Conservation (phyloP, 2,888 invertebrate genomes). For the Baronia brevicornis region DNA sequence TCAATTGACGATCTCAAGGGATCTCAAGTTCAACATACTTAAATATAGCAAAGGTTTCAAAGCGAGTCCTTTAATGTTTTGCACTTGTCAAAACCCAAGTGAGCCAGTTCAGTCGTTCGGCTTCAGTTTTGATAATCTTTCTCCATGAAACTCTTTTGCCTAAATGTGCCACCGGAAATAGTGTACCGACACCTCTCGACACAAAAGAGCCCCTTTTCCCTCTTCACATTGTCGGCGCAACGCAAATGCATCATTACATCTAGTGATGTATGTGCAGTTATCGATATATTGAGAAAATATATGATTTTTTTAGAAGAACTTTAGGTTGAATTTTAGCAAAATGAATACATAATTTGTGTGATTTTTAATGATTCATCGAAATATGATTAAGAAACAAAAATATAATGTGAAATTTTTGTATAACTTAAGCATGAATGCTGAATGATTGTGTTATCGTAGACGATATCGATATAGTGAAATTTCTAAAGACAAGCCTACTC, state of each 20-base stretch:
- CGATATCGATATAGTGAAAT: too few relatives aligned
- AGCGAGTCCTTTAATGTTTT: too few relatives aligned
- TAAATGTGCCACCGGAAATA: conserved; percentile 25
- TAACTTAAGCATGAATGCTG: too few relatives aligned
- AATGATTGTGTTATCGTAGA: too few relatives aligned
- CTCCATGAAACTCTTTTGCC: conserved; percentile 15
- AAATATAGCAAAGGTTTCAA: too few relatives aligned
- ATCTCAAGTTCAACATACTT: too few relatives aligned
- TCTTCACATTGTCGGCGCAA: conserved; percentile 34
- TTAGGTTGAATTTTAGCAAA: not conserved
- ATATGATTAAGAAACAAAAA: too few relatives aligned
- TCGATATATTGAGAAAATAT: conserved; percentile 15
- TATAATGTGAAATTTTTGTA: too few relatives aligned
- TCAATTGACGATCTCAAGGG: too few relatives aligned
- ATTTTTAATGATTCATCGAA: too few relatives aligned
- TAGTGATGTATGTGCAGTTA: conserved; percentile 20
- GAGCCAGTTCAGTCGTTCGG: not conserved
- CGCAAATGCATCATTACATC: conserved; percentile 51
- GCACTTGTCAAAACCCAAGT: too few relatives aligned
- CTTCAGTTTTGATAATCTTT: conserved; percentile 3
- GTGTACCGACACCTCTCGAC: conserved; percentile 25
- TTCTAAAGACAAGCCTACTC: too few relatives aligned
- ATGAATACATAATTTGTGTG: not conserved
- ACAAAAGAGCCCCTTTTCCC: conserved; percentile 25
- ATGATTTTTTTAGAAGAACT: conserved; percentile 1